Base-by-base conservation (phyloP, 2,888 invertebrate species). In the Neria commutata region DNA sequence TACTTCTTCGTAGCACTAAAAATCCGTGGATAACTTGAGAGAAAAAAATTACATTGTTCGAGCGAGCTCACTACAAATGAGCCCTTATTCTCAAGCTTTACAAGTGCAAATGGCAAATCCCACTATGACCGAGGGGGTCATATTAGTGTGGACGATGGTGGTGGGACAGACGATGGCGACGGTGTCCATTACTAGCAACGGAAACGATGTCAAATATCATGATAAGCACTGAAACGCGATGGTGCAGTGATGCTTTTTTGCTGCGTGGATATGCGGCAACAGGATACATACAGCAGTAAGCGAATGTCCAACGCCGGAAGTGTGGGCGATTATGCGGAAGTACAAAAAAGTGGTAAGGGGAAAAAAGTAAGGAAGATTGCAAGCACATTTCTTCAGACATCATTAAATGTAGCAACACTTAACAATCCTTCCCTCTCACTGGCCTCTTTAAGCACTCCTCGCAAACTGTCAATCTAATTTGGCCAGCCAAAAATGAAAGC, bases 371-470 rank as follows among this genome's bases (percentile, higher is more conserved):
- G 65, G 65, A 62, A 62, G 63, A 69, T 68, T 66, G 62, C 64
- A 57, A 54, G 65, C 63, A 69, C 67, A 65, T 69, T 69, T 70
- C 60, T 67, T 66, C 67, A 67, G 71, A 66, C 73, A 72, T 77
- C 74, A 74, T 76, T 73, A 75, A 71, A 69, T 70, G 61, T 64
- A 62, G n/a, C n/a, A n/a, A 70, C 66, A 67, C 65, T 71, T 70
- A 57, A 71, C 66, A 68, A 63, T 63, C 42, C 6, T 11, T 11
- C 29, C 29, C 29, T 63, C 64, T n/a, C n/a, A n/a, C n/a, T n/a
- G n/a, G n/a, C n/a, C n/a, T n/a, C n/a, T n/a, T n/a, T n/a, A n/a
- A n/a, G n/a, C n/a, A n/a, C n/a, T n/a, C n/a, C n/a, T n/a, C 62
- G 60, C 54, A 61, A 70, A 71, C 67, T 75, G 72, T 73, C 75